Evolutionary conservation across 2,113 vertebrate species (phyloP).

Genomic region (Vidua macroura): DNA sequence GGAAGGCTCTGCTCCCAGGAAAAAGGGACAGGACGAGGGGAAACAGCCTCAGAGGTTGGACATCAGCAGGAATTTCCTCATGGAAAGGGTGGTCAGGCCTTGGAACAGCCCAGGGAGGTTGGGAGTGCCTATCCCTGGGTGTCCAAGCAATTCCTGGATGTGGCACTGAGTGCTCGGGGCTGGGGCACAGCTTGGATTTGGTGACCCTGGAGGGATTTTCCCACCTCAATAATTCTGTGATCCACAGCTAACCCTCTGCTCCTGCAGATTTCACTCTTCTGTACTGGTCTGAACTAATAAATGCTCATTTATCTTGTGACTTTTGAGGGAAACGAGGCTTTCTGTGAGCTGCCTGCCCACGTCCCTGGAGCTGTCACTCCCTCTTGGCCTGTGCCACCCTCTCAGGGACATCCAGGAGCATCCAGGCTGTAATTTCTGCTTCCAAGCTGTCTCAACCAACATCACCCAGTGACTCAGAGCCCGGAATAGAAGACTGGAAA

Average conservation of each 20-base stretch:
- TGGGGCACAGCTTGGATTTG: not conserved
- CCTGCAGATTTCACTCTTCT: too few species aligned
- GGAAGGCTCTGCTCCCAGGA: not conserved
- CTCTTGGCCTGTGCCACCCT: not conserved
- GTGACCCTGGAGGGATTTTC: not conserved
- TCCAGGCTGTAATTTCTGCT: not conserved
- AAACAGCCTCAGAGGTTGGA: not conserved
- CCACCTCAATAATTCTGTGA: not conserved
- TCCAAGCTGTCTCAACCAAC: not conserved
- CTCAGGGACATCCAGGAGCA: rapidly evolving
- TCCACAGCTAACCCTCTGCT: not conserved
- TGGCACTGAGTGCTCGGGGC: not conserved
- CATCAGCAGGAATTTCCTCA: not conserved
- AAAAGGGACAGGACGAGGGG: not conserved
- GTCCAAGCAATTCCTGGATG: not conserved
- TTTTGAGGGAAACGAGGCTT: not conserved
- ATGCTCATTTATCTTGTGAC: not conserved
- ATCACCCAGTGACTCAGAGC: not conserved
- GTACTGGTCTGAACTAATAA: rapidly evolving
- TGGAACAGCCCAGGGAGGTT: not conserved
- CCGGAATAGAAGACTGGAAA: not conserved
- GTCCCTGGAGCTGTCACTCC: not conserved
- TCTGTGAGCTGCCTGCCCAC: not conserved
- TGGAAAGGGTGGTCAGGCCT: not conserved
- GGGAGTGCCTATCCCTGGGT: not conserved